A percentile compares a stretch with the other conserved stretches of the same genome.
phyloP scores from a whole-genome alignment of 2,113 vertebrate genomes.

The Aramus guarauna region DNA sequence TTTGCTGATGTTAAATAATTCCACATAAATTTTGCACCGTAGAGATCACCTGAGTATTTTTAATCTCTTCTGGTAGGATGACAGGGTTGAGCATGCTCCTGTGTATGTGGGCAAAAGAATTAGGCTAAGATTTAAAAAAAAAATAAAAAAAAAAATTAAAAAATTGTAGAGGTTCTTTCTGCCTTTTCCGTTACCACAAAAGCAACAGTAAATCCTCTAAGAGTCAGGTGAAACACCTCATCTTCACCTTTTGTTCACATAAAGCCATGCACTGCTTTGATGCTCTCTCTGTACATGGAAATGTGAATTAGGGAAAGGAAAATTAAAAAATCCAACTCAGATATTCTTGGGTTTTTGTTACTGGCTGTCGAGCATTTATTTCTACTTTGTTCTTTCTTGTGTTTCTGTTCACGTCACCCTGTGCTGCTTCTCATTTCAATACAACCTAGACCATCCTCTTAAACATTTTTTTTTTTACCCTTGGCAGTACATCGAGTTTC shows the following conservation, averaged over 20 bases:
- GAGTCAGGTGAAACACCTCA: neutral
- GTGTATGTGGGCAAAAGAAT: neutral
- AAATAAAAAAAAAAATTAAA: neutral
- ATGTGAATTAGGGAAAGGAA: neutral
- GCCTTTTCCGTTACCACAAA: neutral
- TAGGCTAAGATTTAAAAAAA: neutral
- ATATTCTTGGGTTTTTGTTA: neutral
- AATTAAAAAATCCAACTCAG: neutral
- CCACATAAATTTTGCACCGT: neutral
- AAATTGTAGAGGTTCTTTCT: neutral
- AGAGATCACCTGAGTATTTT: neutral
- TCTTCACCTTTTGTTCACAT: slow-evolving; percentile 16
- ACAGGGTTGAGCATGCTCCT: neutral
- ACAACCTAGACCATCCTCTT: neutral
- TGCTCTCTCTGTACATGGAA: neutral
- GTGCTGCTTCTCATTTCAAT: slow-evolving; percentile 5
- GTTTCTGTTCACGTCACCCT: neutral
- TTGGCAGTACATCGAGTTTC: slow-evolving; percentile 10
- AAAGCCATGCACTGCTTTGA: slow-evolving; percentile 6
- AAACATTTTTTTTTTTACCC: neutral
- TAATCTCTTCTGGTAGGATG: neutral
- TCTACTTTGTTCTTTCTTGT: slow-evolving; percentile 28
- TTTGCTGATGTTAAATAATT: neutral
- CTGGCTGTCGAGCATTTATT: neutral
- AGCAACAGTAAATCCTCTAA: neutral